A percentile compares a stretch with the other conserved stretches of the same genome.
These are phyloP conservation scores for Fistularia tabacaria DNA, from an alignment of 2,797 vertebrate genomes.

Conservation along the genomic window DNA sequence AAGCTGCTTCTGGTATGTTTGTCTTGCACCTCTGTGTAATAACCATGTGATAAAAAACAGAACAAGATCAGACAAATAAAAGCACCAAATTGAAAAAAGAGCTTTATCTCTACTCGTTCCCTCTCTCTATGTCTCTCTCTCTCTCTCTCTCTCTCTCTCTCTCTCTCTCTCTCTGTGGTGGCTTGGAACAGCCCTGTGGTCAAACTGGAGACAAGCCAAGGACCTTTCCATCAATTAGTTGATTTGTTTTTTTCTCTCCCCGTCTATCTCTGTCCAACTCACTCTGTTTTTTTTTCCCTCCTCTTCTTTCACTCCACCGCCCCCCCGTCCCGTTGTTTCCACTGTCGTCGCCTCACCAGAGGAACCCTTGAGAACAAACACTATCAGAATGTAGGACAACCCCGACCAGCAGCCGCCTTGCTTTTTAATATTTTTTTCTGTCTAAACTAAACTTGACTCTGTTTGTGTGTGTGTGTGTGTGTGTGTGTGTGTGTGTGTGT, in stretches of 20 bases:
- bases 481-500: not conserved
- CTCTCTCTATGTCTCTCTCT: conserved; percentile 22
- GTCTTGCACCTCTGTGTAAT: too few relatives aligned
- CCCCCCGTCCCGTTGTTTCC: conserved; percentile 43
- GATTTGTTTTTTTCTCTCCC: conserved; percentile 20
- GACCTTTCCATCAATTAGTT: conserved; percentile 66
- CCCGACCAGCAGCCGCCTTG: too few relatives aligned
- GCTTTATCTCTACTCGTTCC: not conserved
- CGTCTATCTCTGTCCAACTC: conserved; percentile 37
- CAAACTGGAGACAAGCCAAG: conserved; percentile 60
- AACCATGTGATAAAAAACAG: not conserved
- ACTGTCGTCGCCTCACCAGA: conserved; percentile 31
- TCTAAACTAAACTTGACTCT: too few relatives aligned
- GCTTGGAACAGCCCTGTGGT: conserved; percentile 62
- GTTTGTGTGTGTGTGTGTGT: too few relatives aligned
- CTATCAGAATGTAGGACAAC: conserved; percentile 24
- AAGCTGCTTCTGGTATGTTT: not conserved
- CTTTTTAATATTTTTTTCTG: too few relatives aligned
- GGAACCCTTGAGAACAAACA: conserved; percentile 18
- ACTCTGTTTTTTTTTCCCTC: conserved; percentile 14
- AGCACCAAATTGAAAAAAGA: not conserved
- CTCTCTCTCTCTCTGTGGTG: conserved; percentile 34
- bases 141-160: conserved; percentile 24
- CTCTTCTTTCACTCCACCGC: conserved; percentile 19
- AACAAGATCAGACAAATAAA: not conserved